Conservation (phyloP, 2,888 invertebrate genomes). For the Atherix ibis region DNA sequence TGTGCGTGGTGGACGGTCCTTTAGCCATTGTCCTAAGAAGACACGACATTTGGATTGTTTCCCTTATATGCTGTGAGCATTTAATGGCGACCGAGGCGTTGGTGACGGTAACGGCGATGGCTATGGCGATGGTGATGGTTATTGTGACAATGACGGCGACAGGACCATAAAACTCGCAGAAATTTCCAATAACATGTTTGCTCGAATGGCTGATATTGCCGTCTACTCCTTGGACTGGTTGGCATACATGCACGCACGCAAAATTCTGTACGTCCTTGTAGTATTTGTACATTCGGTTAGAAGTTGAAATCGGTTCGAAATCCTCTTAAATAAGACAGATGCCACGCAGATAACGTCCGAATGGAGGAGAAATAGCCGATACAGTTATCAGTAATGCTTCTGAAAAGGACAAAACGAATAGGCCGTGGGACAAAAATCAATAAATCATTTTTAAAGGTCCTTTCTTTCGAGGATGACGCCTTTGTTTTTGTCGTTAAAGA, state of each 20-base stretch:
- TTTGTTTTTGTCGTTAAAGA: too few species aligned
- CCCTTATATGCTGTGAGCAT: too few species aligned
- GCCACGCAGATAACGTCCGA: conserved; percentile 5
- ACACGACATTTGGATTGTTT: too few species aligned
- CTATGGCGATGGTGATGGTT: background rate
- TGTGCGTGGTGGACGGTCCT: conserved; percentile 5
- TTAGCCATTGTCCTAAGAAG: background rate
- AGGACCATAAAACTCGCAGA: conserved; percentile 1
- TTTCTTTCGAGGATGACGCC: conserved; percentile 5
- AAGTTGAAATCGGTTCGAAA: too few species aligned
- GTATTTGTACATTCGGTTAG: conserved; percentile 6
- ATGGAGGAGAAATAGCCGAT: background rate
- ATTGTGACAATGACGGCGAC: conserved; percentile 1
- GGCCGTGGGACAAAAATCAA: conserved; percentile 10
- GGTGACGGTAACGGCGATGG: too few species aligned
- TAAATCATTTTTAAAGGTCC: conserved; percentile 12
- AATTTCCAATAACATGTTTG: too few species aligned
- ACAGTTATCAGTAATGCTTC: too few species aligned
- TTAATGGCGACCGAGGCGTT: too few species aligned
- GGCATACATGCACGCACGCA: too few species aligned
- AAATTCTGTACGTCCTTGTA: too few species aligned
- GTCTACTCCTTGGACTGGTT: too few species aligned
- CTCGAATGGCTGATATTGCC: too few species aligned
- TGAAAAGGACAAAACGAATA: conserved; percentile 5
- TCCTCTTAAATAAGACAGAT: conserved; percentile 5